These are phyloP conservation scores for Mythimna impura DNA, from an alignment of 2,888 invertebrate species.

Conservation along the genomic window DNA sequence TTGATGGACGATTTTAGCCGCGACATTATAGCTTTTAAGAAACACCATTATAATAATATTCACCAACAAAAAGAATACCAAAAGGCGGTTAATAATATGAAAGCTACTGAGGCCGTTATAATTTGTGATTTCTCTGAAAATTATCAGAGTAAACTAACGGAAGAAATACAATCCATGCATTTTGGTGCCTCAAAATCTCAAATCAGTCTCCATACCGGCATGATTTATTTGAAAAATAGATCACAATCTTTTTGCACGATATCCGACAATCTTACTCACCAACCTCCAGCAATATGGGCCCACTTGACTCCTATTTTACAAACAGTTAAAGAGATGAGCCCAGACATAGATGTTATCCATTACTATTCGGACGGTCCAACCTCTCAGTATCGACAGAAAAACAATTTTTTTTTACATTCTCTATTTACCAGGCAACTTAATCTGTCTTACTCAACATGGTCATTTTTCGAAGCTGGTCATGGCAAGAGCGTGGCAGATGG, in stretches of 20 bases:
- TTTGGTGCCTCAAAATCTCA: neutral
- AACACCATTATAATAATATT: slow-evolving; percentile 14
- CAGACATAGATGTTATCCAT: no score
- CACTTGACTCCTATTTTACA: slow-evolving; percentile 42
- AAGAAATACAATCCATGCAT: neutral
- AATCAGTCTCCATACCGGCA: slow-evolving; percentile 7
- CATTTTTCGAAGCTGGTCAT: slow-evolving; percentile 59
- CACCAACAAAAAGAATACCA: slow-evolving; percentile 5
- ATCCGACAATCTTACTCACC: slow-evolving; percentile 10
- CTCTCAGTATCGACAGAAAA: neutral
- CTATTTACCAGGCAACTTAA: slow-evolving; percentile 44
- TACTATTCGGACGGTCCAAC: neutral
- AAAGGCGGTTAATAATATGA: slow-evolving; percentile 5
- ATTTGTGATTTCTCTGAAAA: slow-evolving; percentile 22
- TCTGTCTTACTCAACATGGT: slow-evolving; percentile 56
- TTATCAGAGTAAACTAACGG: slow-evolving; percentile 15
- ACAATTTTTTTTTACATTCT: slow-evolving; percentile 54
- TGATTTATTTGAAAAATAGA: slow-evolving; percentile 21
- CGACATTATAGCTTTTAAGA: slow-evolving; percentile 16
- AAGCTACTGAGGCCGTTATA: slow-evolving; percentile 1
- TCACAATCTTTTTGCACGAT: slow-evolving; percentile 49
- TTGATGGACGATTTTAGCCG: slow-evolving; percentile 12
- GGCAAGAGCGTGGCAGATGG: slow-evolving; percentile 65
- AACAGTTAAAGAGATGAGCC: no score
- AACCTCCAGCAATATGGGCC: slow-evolving; percentile 34